Percentiles rank a stretch among this genome's conserved stretches.
Conservation (phyloP, 2,888 invertebrate species). For the Ectemnius lituratus region DNA sequence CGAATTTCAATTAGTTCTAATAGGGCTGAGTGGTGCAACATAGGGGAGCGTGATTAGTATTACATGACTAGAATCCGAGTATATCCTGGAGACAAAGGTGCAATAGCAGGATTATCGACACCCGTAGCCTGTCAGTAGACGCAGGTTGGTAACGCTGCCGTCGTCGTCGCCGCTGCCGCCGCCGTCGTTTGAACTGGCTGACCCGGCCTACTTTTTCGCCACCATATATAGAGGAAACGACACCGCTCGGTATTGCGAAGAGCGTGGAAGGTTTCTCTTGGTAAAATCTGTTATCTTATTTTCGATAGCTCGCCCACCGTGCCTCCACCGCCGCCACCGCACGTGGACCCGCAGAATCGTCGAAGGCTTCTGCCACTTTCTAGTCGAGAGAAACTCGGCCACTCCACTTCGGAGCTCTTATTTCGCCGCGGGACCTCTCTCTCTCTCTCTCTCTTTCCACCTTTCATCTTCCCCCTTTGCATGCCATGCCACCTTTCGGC, state of each 20-base stretch:
- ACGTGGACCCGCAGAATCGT: slow-evolving; percentile 54
- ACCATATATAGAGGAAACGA: slow-evolving; percentile 62
- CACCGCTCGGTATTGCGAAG: slow-evolving; percentile 41
- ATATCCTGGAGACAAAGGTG: slow-evolving; percentile 19
- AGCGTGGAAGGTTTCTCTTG: slow-evolving; percentile 63
- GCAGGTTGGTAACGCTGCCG: no score
- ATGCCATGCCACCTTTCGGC: background rate
- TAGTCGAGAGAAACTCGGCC: slow-evolving; percentile 59
- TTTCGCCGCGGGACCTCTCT: slow-evolving; percentile 9
- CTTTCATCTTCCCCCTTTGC: background rate
- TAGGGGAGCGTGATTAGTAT: no score
- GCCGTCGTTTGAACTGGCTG: slow-evolving; percentile 44
- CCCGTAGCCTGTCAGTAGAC: slow-evolving; percentile 41
- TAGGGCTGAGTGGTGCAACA: no score
- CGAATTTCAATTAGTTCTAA: no score
- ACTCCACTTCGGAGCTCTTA: slow-evolving; percentile 12
- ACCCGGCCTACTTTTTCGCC: slow-evolving; percentile 72
- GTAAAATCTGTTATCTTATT: slow-evolving; percentile 63
- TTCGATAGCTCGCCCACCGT: slow-evolving; percentile 34
- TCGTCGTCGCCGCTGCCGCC: slow-evolving; percentile 25
- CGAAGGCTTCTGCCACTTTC: slow-evolving; percentile 65
- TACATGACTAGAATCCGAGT: background rate
- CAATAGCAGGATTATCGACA: slow-evolving; percentile 49
- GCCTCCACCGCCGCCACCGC: slow-evolving; percentile 20
- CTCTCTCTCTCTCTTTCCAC: background rate